Evolutionary conservation across 2,888 invertebrate genomes (phyloP), one percentile per base, ranked within the genome.

Genomic region (Lochmaea capreae): DNA sequence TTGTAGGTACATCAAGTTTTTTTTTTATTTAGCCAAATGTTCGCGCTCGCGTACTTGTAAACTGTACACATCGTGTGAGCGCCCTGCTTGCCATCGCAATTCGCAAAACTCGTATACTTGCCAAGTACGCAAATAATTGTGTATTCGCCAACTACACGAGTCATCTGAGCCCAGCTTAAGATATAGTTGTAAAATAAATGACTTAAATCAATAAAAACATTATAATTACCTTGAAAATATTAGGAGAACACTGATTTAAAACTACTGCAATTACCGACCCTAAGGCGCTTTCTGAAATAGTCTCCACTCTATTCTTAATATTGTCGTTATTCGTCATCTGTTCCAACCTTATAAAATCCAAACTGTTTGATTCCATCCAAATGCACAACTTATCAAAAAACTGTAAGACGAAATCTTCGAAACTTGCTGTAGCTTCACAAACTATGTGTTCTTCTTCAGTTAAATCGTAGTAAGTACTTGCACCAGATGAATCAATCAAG

Each of bases 321-420:
- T 90, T 88, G 73, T 90, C 89, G 65, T 81, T 81, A 0, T 88
- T 87, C 71, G 90, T 90, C 74, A 89, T 89, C 65, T 90, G 90
- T 81, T 94, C 93, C 80, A 92, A 87, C 54, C 93, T 88, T 0
- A 92, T 91, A 72, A 91, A 91, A 81, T 94, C 94, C 73, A 92
- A 86, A 0, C 92, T 90, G 80, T 92, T 92, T 2, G 92, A 93
- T 79, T 94, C 94, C 54, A 94, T 92, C 76, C 94, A 90, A 1
- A 88, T 85, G 82, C 94, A 93, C 75, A 94, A 88, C 82, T 93
- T 91, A 82, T 97, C 96, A 79, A 97, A 87, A 83, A 96, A 94
- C 58, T 71, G 93, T 2, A 96, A 87, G 1, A 97, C 92, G 83
- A 97, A 97, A 84, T 97, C 96, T 87, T 97, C 97, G 80, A 97